These are phyloP conservation scores for Adelges cooleyi DNA, from an alignment of 1,140 invertebrate genomes.

Conservation along the genomic window DNA sequence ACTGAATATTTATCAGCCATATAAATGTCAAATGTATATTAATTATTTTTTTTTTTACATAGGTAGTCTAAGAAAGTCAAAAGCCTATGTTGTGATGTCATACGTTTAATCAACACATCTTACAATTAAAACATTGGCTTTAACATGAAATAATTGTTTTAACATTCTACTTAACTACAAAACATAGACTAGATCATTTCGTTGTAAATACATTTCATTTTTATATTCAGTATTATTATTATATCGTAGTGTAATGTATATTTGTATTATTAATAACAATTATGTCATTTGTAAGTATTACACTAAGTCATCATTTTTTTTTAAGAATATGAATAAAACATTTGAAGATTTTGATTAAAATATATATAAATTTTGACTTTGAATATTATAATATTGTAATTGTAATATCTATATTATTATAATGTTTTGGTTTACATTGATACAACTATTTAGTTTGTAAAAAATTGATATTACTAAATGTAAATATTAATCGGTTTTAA, in stretches of 20 bases:
- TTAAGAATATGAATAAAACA: too few relatives aligned
- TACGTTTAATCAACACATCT: neutral
- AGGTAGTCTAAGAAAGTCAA: neutral
- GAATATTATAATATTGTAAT: too few relatives aligned
- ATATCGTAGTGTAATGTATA: neutral
- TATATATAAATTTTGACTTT: too few relatives aligned
- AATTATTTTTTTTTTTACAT: too few relatives aligned
- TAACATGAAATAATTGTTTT: conserved; percentile 9
- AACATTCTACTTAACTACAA: conserved; percentile 4
- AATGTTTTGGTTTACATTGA: neutral
- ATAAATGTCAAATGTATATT: neutral
- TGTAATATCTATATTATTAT: neutral
- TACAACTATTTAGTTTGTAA: neutral
- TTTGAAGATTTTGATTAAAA: neutral
- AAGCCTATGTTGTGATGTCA: neutral
- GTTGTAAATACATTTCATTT: conserved; percentile 21
- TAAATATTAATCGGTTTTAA: too few relatives aligned
- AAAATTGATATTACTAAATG: too few relatives aligned
- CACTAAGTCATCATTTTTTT: neutral
- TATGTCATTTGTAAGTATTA: conserved; percentile 6
- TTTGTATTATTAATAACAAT: conserved; percentile 18
- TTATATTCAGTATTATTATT: neutral
- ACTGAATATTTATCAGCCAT: conserved; percentile 10
- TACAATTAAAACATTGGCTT: neutral
- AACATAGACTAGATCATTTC: conserved; percentile 21